phyloP scores from a whole-genome alignment of 2,888 invertebrate species.

The Terebella lapidaria region DNA sequence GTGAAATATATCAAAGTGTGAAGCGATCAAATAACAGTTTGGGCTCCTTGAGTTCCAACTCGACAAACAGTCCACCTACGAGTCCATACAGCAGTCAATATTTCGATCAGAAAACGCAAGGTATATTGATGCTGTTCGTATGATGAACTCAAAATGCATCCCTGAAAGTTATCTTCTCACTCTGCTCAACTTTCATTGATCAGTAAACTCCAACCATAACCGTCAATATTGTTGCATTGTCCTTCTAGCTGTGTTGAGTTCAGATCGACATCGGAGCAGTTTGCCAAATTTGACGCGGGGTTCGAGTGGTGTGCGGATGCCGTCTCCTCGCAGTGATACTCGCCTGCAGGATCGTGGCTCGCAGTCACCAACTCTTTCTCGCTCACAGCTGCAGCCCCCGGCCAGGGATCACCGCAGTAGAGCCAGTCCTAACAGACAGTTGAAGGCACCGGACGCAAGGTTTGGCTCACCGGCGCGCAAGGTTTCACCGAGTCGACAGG shows the following conservation, averaged over 20 bases:
- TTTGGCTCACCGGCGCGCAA: no score
- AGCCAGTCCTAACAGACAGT: no score
- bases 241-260: not conserved
- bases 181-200: no score
- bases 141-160: no score
- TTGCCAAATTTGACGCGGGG: no score
- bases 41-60: constrained; percentile 20
- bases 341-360: not conserved
- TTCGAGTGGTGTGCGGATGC: no score
- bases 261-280: no score
- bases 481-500: no score
- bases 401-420: not conserved
- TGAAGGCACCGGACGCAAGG: no score
- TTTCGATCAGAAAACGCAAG: constrained; percentile 14
- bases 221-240: not conserved
- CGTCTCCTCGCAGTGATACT: no score
- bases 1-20: constrained; percentile 6
- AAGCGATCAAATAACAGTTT: constrained; percentile 19
- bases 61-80: constrained; percentile 47
- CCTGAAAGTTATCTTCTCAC: no score
- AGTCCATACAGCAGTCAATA: constrained; percentile 47
- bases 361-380: not conserved
- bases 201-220: no score
- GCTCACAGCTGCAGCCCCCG: not conserved
- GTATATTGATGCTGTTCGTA: constrained; percentile 4